Conservation (phyloP, 2,888 invertebrate genomes). For the Microctonus brassicae region DNA sequence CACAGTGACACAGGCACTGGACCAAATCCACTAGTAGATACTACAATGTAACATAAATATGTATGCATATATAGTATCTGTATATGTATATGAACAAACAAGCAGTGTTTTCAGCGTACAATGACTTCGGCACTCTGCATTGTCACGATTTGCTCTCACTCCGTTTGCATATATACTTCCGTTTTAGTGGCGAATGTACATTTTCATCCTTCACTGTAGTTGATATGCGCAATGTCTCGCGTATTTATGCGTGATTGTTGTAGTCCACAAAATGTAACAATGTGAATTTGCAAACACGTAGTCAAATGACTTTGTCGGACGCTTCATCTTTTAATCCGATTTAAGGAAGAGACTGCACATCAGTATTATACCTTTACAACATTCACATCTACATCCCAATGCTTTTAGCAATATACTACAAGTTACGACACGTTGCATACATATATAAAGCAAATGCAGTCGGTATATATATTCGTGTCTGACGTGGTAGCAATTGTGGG, state of each 20-base stretch:
- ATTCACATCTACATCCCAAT: too few relatives aligned
- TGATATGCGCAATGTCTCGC: constrained; percentile 7
- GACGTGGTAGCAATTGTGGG: too few relatives aligned
- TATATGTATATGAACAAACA: not conserved
- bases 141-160: constrained; percentile 1
- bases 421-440: too few relatives aligned
- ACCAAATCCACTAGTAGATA: not conserved
- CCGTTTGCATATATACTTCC: not conserved
- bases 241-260: not conserved
- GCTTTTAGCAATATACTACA: too few relatives aligned
- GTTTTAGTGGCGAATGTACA: constrained; percentile 1
- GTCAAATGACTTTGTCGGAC: not conserved
- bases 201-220: not conserved
- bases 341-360: too few relatives aligned
- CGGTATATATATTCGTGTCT: too few relatives aligned
- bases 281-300: not conserved
- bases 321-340: constrained; percentile 5
- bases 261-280: not conserved
- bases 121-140: not conserved
- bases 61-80: not conserved
- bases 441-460: too few relatives aligned
- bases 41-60: constrained; percentile 1
- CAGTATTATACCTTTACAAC: too few relatives aligned
- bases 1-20: not conserved
- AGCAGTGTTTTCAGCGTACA: not conserved